These are phyloP conservation scores for Antheraea mylitta DNA, from an alignment of 1,140 invertebrate genomes.

Conservation along the genomic window DNA sequence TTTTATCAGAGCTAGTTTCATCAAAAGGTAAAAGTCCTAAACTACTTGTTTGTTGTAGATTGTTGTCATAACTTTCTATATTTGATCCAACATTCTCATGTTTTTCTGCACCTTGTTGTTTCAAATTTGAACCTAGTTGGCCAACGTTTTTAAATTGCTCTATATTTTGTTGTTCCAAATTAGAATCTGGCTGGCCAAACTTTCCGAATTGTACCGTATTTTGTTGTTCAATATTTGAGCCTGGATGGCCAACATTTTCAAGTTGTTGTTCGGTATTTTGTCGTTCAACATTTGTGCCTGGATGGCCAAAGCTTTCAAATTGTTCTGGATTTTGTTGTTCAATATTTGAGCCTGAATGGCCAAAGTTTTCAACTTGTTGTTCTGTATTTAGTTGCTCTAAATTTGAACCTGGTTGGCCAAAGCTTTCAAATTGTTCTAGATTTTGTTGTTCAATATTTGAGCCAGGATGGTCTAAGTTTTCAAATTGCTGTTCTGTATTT, in stretches of 20 bases:
- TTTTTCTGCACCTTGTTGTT: slow-evolving; percentile 23
- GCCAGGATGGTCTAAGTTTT: slow-evolving; percentile 29
- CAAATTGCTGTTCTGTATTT: slow-evolving; percentile 18
- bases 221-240: slow-evolving; percentile 24
- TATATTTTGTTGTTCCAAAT: slow-evolving; percentile 28
- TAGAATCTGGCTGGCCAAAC: slow-evolving; percentile 29
- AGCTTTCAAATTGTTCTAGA: background rate
- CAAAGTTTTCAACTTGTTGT: slow-evolving; percentile 20
- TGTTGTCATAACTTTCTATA: background rate
- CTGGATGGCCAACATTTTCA: slow-evolving; percentile 16
- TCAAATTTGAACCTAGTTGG: slow-evolving; percentile 25
- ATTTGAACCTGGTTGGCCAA: background rate
- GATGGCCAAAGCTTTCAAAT: slow-evolving; percentile 20
- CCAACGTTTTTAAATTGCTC: slow-evolving; percentile 38
- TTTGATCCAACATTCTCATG: background rate
- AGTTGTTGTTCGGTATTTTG: slow-evolving; percentile 25
- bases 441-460: slow-evolving; percentile 9
- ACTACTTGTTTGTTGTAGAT: background rate
- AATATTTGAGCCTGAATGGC: slow-evolving; percentile 10
- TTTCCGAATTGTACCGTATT: slow-evolving; percentile 28
- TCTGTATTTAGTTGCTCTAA: slow-evolving; percentile 3
- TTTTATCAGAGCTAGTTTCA: background rate
- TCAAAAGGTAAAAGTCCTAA: slow-evolving; percentile 11
- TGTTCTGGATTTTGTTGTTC: slow-evolving; percentile 25
- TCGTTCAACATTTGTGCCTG: slow-evolving; percentile 9